Conservation (phyloP, 1,140 invertebrate genomes). For the Euura saliciscinereae region DNA sequence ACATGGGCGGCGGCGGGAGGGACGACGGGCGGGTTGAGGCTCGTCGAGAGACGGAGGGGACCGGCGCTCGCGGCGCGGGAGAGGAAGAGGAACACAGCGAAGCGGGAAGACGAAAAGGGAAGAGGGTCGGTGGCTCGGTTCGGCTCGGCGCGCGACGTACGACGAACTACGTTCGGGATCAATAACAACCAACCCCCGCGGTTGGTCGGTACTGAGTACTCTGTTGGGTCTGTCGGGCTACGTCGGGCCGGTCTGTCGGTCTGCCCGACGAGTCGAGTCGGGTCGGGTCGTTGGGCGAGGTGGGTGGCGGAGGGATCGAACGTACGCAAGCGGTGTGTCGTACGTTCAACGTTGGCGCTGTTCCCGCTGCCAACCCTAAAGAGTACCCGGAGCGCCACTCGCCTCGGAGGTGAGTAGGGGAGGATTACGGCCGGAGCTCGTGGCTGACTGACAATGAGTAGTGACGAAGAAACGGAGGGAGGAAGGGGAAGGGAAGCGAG, state of each 20-base stretch:
- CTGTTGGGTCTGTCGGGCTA: background rate
- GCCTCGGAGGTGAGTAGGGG: too few relatives aligned
- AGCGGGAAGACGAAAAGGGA: too few relatives aligned
- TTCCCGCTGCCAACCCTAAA: too few relatives aligned
- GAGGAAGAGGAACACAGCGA: background rate
- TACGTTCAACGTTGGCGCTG: too few relatives aligned
- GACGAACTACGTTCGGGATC: background rate
- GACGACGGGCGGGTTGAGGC: background rate
- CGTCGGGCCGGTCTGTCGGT: background rate
- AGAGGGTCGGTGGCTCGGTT: too few relatives aligned
- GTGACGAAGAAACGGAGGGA: background rate
- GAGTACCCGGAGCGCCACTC: too few relatives aligned
- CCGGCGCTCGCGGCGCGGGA: constrained; percentile 22
- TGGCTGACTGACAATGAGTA: background rate
- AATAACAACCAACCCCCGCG: constrained; percentile 6
- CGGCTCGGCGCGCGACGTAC: background rate
- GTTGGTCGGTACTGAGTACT: background rate
- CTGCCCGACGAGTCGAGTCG: background rate
- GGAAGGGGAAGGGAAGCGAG: background rate
- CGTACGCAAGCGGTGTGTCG: too few relatives aligned
- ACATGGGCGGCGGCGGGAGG: constrained; percentile 1
- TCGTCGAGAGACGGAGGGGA: constrained; percentile 6
- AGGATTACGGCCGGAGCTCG: too few relatives aligned
- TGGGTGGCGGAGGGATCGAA: background rate
- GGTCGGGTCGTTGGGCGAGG: background rate